Percentiles rank a stretch among this genome's conserved stretches.
Evolutionary conservation across 53 echinoderm and acorn worm species (phyloP).

Genomic region (Pentamera pediparva): DNA sequence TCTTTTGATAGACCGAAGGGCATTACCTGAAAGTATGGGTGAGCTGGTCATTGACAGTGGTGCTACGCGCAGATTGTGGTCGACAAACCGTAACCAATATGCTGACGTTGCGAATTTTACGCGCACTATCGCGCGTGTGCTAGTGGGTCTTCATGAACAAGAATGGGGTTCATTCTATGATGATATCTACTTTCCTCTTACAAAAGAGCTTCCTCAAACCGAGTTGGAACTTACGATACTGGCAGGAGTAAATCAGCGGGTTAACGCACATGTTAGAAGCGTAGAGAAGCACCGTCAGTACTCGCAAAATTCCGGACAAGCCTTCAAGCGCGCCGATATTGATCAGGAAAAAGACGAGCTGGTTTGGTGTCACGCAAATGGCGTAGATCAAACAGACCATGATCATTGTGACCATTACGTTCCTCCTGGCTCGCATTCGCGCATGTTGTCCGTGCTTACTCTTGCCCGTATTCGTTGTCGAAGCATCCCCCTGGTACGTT

Average conservation of each 20-base stretch:
- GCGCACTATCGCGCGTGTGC: too few relatives aligned
- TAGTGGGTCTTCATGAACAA: too few relatives aligned
- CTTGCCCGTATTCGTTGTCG: too few relatives aligned
- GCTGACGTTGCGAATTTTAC: too few relatives aligned
- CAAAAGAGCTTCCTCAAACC: slow-evolving; percentile 16
- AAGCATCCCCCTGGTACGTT: too few relatives aligned
- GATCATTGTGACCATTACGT: slow-evolving; percentile 39
- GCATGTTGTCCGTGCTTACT: too few relatives aligned
- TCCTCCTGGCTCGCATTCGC: slow-evolving; percentile 18
- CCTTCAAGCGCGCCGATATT: slow-evolving; percentile 18
- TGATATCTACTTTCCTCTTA: not conserved
- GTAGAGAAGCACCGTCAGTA: slow-evolving; percentile 15
- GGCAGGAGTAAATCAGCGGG: slow-evolving; percentile 45
- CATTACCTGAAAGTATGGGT: too few relatives aligned
- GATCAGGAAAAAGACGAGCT: slow-evolving; percentile 19
- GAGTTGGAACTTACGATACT: slow-evolving; percentile 34
- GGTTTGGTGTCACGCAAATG: slow-evolving; percentile 41
- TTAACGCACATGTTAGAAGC: slow-evolving; percentile 28
- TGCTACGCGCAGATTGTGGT: too few relatives aligned
- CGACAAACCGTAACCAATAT: too few relatives aligned
- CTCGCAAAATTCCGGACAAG: not conserved
- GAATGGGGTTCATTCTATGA: not conserved
- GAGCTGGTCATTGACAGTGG: too few relatives aligned
- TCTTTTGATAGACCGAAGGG: too few relatives aligned
- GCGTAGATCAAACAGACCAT: slow-evolving; percentile 24